Percentiles rank a stretch among this genome's conserved stretches.
Conservation (phyloP, 1,140 invertebrate species). For the Parapsyche elsis region DNA sequence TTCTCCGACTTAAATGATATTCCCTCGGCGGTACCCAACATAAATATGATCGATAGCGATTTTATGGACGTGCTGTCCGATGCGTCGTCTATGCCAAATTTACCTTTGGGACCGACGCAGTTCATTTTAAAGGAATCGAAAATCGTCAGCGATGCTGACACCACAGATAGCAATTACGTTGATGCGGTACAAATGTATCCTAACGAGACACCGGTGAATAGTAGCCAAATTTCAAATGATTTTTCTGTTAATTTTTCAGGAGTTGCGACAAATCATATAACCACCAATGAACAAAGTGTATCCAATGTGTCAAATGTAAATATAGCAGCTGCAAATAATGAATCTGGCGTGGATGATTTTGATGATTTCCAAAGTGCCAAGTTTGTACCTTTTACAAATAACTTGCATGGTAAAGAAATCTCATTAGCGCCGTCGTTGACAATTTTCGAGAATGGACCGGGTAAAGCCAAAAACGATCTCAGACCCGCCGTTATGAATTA, state of each 20-base stretch:
- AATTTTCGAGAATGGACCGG: background rate
- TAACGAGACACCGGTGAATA: background rate
- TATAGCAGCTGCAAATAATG: constrained; percentile 22
- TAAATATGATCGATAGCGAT: background rate
- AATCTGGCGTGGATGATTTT: constrained; percentile 62
- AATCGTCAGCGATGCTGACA: constrained; percentile 38
- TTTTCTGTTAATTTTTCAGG: background rate
- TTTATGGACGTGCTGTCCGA: background rate
- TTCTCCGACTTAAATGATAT: constrained; percentile 61
- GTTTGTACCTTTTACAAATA: constrained; percentile 17
- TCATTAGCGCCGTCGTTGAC: background rate
- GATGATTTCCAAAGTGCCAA: constrained; percentile 64
- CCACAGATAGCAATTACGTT: background rate
- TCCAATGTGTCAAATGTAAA: background rate
- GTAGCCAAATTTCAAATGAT: background rate
- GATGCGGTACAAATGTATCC: background rate
- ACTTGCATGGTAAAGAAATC: background rate
- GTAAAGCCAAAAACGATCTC: background rate
- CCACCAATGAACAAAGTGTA: background rate
- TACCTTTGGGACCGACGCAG: constrained; percentile 33
- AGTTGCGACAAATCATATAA: background rate
- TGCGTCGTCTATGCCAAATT: background rate
- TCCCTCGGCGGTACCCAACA: background rate
- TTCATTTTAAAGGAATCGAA: constrained; percentile 54
- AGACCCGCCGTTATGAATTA: background rate